A percentile compares a stretch with the other conserved stretches of the same genome.
Evolutionary conservation across 2,888 invertebrate genomes (phyloP).

Genomic region (Drosophila setosimentum): DNA sequence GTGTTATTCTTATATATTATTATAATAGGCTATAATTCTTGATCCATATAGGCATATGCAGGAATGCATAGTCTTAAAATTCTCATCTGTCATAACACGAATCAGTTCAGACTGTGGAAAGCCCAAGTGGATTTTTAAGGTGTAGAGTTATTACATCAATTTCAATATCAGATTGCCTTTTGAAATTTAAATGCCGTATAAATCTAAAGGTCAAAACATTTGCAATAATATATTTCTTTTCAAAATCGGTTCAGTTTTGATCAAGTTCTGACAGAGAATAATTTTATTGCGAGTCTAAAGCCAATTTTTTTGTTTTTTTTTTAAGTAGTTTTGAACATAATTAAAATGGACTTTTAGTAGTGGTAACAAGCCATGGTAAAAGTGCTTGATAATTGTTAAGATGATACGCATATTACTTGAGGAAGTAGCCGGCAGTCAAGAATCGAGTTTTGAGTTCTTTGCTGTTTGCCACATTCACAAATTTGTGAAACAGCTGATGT

Average conservation of each 20-base stretch:
- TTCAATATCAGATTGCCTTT: background rate
- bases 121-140: background rate
- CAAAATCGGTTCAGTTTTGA: background rate
- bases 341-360: constrained; percentile 11
- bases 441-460: constrained; percentile 9
- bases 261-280: background rate
- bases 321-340: background rate
- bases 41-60: no score
- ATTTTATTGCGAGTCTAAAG: background rate
- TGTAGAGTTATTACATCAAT: background rate
- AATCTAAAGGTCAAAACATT: background rate
- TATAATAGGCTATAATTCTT: no score
- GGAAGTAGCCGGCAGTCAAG: constrained; percentile 30
- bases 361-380: constrained; percentile 35
- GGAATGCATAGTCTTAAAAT: no score
- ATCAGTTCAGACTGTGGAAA: no score
- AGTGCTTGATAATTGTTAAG: constrained; percentile 33
- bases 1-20: no score
- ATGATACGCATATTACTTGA: constrained; percentile 53
- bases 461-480: constrained; percentile 6
- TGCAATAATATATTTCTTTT: background rate
- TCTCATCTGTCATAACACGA: no score
- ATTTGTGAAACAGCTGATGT: constrained; percentile 32
- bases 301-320: background rate
- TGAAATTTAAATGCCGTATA: background rate